Evolutionary conservation across 2,113 vertebrate genomes (phyloP), one percentile per base, ranked within the genome.

Genomic region (Barbus barbus): DNA sequence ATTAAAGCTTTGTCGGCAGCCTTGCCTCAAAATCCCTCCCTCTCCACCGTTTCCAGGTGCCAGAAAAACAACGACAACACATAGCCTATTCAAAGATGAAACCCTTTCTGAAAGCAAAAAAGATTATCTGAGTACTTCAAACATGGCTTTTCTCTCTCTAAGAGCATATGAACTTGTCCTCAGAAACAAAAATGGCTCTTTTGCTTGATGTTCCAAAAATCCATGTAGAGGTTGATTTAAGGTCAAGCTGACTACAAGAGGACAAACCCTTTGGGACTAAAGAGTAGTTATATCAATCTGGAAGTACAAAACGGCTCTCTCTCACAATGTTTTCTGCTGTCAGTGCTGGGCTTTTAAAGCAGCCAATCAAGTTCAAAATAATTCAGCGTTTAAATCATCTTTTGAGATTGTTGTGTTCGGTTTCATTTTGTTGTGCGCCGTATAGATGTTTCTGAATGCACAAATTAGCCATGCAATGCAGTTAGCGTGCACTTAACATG

Each of bases 21-120:
- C 28, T 33, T 67, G 73, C 13, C n/a, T 24, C 58, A 38, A 53
- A 61, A 28, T 22, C 48, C 44, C 75, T 31, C 6, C 6, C 58
- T 13, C 46, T 13, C 46, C 16, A 31, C 14, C 5, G n/a, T 67
- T 71, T 73, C 63, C 77, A 73, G 51, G 63, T 80, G 78, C 46
- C 76, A 86, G 26, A 28, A 24, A 81, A 53, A 58, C 11, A 82
- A 41, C 3, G 28, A 67, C n/a, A 58, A 60, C 67, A 74, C 33
- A 75, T 4, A 22, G 53, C 48, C 48, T 41, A 80, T 48, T 46
- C 41, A 74, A 24, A 69, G 58, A 80, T 75, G 79, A 86, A 82
- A 69, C 61, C 76, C 73, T 83, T 84, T 28, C 26, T 77, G 24
- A 41, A 84, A 81, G 20, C 18, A n/a, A 67, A 9, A 77, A 78